Evolutionary conservation across 2,888 invertebrate species (phyloP), one percentile per base, ranked within the genome.

Genomic region (Lymantria dispar): DNA sequence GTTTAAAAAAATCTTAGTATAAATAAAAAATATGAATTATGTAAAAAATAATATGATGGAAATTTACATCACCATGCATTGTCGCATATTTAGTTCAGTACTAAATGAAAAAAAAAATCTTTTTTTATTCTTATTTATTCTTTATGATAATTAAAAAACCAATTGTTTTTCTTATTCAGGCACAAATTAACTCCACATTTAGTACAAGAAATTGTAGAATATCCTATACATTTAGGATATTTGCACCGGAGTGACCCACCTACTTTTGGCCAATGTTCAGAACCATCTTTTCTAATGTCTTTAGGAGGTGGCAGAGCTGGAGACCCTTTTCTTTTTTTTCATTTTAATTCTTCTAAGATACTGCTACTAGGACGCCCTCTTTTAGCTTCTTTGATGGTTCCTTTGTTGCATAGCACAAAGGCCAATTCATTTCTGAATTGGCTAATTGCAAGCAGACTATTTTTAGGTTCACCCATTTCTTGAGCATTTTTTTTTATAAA

Each of bases 241-340:
- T 33, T 33, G 33, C 33, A 33, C 9, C 33, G 9, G 33, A 33
- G 33, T n/a, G n/a, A n/a, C n/a, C n/a, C n/a, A n/a, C n/a, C n/a
- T n/a, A n/a, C n/a, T n/a, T n/a, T n/a, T n/a, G 72, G 72, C 74
- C 74, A 76, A 73, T 77, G 72, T 62, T 74, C 74, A 73, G 63
- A 8, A 67, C 69, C 72, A 76, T 76, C 75, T 43, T 58, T 74
- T 50, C 73, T 72, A 70, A 76, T 64, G 64, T 76, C 73, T 72
- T 75, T 75, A 58, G 70, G 72, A 64, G 76, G 73, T 33, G 33
- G 33, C 7, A 33, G 33, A 33, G 33, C 33, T 33, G 33, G 33
- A 33, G 8, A 7, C 33, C 7, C n/a, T n/a, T n/a, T n/a, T n/a
- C n/a, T 33, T 33, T 33, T 9, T 33, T 33, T 33, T 33, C 9